A percentile compares a stretch with the other conserved stretches of the same genome.
Evolutionary conservation across 2,797 vertebrate species (phyloP).

Genomic region (Picus viridis): DNA sequence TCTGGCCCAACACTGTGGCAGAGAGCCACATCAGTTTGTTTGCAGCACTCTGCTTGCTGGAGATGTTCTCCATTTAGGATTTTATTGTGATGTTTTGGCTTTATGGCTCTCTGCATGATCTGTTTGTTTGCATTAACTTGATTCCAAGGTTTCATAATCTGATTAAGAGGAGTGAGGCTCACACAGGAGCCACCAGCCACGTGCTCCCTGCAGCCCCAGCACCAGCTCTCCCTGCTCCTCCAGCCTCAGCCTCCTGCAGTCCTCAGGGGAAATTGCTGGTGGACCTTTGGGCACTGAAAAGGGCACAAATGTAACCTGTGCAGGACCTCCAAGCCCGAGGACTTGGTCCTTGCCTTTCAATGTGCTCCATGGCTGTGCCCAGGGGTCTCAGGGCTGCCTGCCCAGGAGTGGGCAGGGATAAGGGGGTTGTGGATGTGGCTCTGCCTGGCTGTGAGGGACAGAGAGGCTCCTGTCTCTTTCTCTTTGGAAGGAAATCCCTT

Average conservation of each 20-base stretch:
- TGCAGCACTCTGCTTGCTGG: constrained; percentile 44
- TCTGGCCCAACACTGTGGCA: neutral
- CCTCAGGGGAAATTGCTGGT: neutral
- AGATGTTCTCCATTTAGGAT: constrained; percentile 35
- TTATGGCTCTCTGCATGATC: constrained; percentile 53
- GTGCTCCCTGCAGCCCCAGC: neutral
- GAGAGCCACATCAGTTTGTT: constrained; percentile 54
- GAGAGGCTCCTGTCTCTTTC: neutral
- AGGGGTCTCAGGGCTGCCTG: too few species aligned
- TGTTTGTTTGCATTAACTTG: constrained; percentile 67
- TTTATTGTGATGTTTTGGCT: constrained; percentile 72
- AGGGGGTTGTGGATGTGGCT: accelerated
- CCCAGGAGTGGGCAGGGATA: too few species aligned
- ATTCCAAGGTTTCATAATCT: constrained; percentile 58
- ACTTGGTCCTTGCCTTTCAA: neutral
- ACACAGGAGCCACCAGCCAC: neutral
- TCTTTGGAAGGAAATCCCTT: neutral
- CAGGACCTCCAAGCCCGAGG: neutral
- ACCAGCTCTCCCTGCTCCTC: neutral
- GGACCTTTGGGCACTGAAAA: neutral
- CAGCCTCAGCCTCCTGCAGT: neutral
- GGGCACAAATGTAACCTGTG: neutral
- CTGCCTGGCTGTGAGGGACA: neutral
- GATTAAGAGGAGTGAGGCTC: constrained; percentile 25
- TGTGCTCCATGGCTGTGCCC: accelerated